Base-by-base conservation (phyloP, 2,888 invertebrate genomes). In the Neoascia interrupta region DNA sequence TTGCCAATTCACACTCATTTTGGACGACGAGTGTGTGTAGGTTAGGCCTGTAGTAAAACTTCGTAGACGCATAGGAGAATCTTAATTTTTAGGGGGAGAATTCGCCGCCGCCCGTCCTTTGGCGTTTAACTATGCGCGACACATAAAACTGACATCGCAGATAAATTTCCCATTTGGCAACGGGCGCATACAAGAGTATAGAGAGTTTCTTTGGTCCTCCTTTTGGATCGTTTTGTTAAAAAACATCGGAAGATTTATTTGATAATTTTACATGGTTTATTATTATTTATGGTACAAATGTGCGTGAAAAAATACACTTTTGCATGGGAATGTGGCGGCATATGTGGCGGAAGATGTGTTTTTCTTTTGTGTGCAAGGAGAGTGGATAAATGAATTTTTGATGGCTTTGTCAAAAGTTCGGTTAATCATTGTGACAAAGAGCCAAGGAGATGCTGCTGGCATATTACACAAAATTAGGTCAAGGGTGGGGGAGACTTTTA, bases 121-220 rank as follows among this genome's bases (percentile, higher is more conserved):
- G 73, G 49, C 79, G 13, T 79, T 79, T 79, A 79, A 73, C 79
- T 79, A 79, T 79, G 79, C 79, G 79, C 79, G 79, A 79, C 79
- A 73, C 73, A 79, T 79, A 79, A 79, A 79, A 79, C 73, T 73
- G 79, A 73, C 79, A 47, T 79, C 54, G 66, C 73, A 79, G 79
- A 79, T 79, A 79, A 79, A 79, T 79, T 79, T 79, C 66, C 61
- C 73, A 79, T 79, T 79, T 79, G 73, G 73, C 73, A 47, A 34
- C 43, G 56, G 36, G 53, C 23, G 26, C 16, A 54, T 8, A 15
- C 54, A 36, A 13, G 36, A 53, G 31, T 39, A 53, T 26, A n/a
- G n/a, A 54, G 41, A 41, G 28, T 28, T 11, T 18, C 21, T 37
- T 45, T 19, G 34, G 51, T 41, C 16, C n/a, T 43, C 19, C 16